Evolutionary conservation across 2,888 invertebrate genomes (phyloP).

Genomic region (Xanthorhoe designata): DNA sequence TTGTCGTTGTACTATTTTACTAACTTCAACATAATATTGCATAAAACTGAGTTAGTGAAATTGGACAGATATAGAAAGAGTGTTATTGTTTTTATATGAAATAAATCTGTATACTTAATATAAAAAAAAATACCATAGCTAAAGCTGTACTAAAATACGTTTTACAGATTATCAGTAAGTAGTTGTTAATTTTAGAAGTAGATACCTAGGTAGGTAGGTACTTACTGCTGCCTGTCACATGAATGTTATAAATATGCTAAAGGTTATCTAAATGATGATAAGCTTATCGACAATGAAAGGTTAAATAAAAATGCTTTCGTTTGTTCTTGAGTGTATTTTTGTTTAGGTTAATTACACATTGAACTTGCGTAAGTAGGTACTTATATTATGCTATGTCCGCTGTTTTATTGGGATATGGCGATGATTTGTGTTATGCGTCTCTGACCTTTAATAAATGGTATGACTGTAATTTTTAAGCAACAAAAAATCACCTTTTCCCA

Average conservation of each 20-base stretch:
- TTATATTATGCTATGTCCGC: neutral
- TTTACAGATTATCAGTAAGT: too few relatives aligned
- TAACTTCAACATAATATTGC: too few relatives aligned
- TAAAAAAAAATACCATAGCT: too few relatives aligned
- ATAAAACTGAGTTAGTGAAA: too few relatives aligned
- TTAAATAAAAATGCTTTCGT: slow-evolving; percentile 33
- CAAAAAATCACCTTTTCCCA: neutral
- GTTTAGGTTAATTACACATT: neutral
- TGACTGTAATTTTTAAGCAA: too few relatives aligned
- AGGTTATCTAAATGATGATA: slow-evolving; percentile 18
- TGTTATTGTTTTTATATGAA: too few relatives aligned
- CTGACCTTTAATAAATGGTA: neutral
- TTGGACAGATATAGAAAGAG: too few relatives aligned
- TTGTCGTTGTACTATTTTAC: too few relatives aligned
- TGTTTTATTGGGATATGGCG: neutral
- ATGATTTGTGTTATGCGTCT: neutral
- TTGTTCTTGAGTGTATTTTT: slow-evolving; percentile 24
- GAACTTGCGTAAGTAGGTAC: neutral
- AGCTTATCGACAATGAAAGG: slow-evolving; percentile 15
- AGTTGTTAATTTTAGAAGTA: neutral
- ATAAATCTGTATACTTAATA: too few relatives aligned
- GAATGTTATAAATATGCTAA: neutral
- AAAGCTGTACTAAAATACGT: too few relatives aligned
- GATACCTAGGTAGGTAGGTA: neutral
- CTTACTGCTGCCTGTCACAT: neutral